Evolutionary conservation across 1,140 invertebrate genomes (phyloP), one percentile per base, ranked within the genome.

Genomic region (Solenopsis fugax): DNA sequence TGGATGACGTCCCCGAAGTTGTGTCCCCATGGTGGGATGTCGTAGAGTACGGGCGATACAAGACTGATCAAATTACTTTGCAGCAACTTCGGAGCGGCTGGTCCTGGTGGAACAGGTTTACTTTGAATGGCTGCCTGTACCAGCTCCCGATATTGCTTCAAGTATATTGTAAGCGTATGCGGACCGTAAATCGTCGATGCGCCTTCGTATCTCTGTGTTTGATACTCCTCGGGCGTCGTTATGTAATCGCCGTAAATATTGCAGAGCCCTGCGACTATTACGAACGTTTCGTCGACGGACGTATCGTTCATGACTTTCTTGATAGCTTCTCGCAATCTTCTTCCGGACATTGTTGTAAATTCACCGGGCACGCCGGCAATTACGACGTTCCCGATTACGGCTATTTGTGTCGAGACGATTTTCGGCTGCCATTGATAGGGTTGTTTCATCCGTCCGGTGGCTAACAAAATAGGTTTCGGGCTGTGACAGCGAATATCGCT

Each of bases 261-360:
- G 85, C 97, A 97, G 18, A 99, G 96, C 1, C 98, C 98, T 13
- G 98, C 97, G 18, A 99, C 96, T 48, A 99, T 96, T 0, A 98
- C 97, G 77, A 96, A 95, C 1, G 96, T 96, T 71, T 96, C 96
- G 9, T 94, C 2, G 29, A 29, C 94, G 12, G 94, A 95, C 18
- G 94, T 96, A 4, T 96, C 93, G 4, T 94, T 93, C 29, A 97
- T 95, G 13, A 95, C 94, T 4, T 95, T 93, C 87, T 96, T 95
- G 1, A 99, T 95, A 58, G 96, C 95, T 34, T 96, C 95, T 48
- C 98, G 95, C 75, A 99, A 94, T 71, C 98, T 95, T 73, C 98
- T 96, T 0, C 98, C 98, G 1, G 98, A 97, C 98, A 99, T 99
- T 2, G 98, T 99, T 29, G 98, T 99, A 94, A 99, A 98, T 96